Conservation (phyloP, 2,113 vertebrate genomes). For the Sclerurus mexicanus region DNA sequence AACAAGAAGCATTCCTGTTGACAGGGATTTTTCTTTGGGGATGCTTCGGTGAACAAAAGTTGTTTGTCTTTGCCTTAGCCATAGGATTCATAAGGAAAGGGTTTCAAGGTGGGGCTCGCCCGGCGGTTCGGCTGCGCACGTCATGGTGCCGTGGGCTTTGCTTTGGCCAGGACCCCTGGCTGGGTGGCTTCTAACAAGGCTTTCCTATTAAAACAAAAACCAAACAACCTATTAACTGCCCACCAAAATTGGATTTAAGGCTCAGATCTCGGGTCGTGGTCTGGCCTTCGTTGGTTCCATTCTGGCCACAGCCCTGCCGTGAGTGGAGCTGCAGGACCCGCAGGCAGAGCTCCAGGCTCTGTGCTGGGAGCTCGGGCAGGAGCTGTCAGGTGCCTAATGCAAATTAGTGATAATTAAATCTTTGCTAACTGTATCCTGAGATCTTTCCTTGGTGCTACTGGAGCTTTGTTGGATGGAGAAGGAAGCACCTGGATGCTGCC, state of each 20-base stretch:
- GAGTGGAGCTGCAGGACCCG: neutral
- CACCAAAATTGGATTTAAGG: neutral
- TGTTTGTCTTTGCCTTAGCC: neutral
- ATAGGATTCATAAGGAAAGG: accelerated
- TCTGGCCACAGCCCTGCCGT: neutral
- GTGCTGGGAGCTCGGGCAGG: neutral
- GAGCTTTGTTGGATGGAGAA: neutral
- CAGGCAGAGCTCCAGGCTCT: neutral
- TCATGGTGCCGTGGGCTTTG: neutral
- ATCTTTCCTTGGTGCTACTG: neutral
- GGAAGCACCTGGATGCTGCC: neutral
- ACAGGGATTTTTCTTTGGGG: neutral
- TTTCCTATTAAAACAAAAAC: neutral
- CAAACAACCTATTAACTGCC: neutral
- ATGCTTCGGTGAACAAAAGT: neutral
- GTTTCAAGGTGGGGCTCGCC: accelerated
- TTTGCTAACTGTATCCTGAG: neutral
- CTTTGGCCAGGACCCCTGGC: neutral
- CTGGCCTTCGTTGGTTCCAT: neutral
- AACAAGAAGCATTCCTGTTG: neutral
- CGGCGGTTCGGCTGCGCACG: accelerated
- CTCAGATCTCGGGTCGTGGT: neutral
- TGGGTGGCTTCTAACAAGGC: neutral
- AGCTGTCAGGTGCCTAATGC: neutral
- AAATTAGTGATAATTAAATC: neutral